Evolutionary conservation across 1,140 invertebrate species (phyloP).

Genomic region (Macrobrachium nipponense): DNA sequence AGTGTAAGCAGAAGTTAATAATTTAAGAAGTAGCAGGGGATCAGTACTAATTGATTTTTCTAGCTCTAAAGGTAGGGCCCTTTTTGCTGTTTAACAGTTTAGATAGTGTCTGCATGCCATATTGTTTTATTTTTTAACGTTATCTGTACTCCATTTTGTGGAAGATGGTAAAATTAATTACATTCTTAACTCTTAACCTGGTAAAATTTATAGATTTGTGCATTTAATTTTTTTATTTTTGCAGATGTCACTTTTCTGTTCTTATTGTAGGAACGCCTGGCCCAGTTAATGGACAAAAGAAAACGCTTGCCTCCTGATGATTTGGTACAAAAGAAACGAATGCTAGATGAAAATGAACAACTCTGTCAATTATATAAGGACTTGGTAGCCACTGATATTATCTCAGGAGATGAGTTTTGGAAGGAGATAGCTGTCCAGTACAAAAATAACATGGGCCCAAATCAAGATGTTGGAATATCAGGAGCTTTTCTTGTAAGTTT

Average conservation of each 20-base stretch:
- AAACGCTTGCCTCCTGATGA: constrained; percentile 59
- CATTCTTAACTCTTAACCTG: too few species aligned
- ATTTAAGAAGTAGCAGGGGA: too few species aligned
- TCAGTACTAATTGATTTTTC: too few species aligned
- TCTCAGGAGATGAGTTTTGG: constrained; percentile 98
- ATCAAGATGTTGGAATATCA: constrained; percentile 90
- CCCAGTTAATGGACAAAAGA: constrained; percentile 56
- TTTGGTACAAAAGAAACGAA: constrained; percentile 86
- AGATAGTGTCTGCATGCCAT: too few species aligned
- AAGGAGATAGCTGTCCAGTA: constrained; percentile 81
- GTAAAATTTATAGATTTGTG: too few species aligned
- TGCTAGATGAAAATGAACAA: constrained; percentile 85
- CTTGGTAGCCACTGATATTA: constrained; percentile 92
- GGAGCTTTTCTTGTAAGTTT: constrained; percentile 80
- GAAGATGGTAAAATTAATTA: too few species aligned
- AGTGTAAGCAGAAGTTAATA: too few species aligned
- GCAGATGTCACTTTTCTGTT: background rate
- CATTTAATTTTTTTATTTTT: background rate
- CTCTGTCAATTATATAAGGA: constrained; percentile 90
- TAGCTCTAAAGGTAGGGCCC: too few species aligned
- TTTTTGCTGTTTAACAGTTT: too few species aligned
- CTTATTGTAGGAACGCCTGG: constrained; percentile 46
- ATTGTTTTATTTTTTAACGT: too few species aligned
- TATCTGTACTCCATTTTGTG: too few species aligned
- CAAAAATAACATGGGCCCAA: constrained; percentile 78